A percentile compares a stretch with the other conserved stretches of the same genome.
phyloP scores from a whole-genome alignment of 2,113 vertebrate genomes.

The Cavia porcellus region DNA sequence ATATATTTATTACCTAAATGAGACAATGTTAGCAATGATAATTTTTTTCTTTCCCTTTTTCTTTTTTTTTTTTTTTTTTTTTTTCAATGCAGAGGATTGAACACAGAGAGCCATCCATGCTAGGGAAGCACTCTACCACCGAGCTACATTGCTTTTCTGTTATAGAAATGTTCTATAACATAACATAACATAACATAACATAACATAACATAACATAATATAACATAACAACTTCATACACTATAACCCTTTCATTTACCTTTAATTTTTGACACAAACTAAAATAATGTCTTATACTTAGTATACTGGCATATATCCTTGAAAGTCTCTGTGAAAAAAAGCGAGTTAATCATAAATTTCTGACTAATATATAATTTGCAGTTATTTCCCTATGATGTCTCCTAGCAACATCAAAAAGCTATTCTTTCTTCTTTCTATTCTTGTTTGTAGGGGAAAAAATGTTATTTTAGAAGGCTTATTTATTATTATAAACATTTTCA shows the following conservation, averaged over 20 bases:
- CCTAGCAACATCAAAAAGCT: constrained; percentile 48
- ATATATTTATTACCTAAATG: background rate
- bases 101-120: background rate
- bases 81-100: background rate
- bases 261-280: constrained; percentile 5
- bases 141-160: background rate
- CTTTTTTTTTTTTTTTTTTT: background rate
- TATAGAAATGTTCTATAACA: background rate
- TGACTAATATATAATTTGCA: background rate
- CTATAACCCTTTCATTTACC: background rate
- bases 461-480: constrained; percentile 56
- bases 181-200: background rate
- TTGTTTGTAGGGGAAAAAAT: constrained; percentile 30
- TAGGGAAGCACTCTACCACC: background rate
- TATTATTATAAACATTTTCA: constrained; percentile 53
- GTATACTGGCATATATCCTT: background rate
- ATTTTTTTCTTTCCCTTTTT: background rate
- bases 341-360: constrained; percentile 28
- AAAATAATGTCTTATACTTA: background rate
- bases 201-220: background rate
- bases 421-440: background rate
- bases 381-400: constrained; percentile 40
- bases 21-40: background rate
- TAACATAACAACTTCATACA: background rate
- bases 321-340: background rate